phyloP scores from a whole-genome alignment of 2,113 vertebrate species.

The Alligator sinensis region DNA sequence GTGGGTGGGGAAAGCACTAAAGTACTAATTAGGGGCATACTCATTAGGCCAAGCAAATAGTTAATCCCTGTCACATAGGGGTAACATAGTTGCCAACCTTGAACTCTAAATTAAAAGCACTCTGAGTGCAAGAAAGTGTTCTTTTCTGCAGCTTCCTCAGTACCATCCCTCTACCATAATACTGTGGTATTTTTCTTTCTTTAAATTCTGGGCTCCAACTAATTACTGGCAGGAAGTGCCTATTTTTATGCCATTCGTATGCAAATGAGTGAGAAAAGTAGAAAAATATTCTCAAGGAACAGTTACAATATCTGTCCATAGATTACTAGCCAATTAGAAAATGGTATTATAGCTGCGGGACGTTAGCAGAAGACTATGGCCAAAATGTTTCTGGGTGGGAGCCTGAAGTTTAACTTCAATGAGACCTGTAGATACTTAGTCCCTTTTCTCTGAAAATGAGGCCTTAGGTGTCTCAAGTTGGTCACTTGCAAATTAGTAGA shows the following conservation, averaged over 20 bases:
- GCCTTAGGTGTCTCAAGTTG: constrained; percentile 39
- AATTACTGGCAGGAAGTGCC: constrained; percentile 79
- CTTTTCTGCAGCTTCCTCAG: constrained; percentile 75
- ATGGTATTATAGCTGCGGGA: constrained; percentile 61
- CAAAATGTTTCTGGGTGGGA: constrained; percentile 70
- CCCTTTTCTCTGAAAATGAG: constrained; percentile 32
- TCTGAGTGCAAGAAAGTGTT: constrained; percentile 64
- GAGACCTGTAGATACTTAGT: constrained; percentile 55
- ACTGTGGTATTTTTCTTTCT: constrained; percentile 74
- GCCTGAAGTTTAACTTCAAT: constrained; percentile 61
- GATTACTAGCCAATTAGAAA: constrained; percentile 76
- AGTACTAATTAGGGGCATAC: constrained; percentile 65
- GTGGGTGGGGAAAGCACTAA: constrained; percentile 42
- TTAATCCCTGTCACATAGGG: constrained; percentile 73
- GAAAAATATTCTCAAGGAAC: constrained; percentile 79
- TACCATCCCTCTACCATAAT: constrained; percentile 75
- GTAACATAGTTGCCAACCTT: constrained; percentile 69
- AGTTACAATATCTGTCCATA: constrained; percentile 77
- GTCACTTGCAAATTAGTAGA: constrained; percentile 58
- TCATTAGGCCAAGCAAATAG: constrained; percentile 73
- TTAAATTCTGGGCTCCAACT: constrained; percentile 74
- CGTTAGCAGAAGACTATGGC: constrained; percentile 62
- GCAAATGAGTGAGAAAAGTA: constrained; percentile 74
- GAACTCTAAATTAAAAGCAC: constrained; percentile 71
- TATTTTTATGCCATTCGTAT: constrained; percentile 79